Evolutionary conservation across 2,888 invertebrate genomes (phyloP).

Genomic region (Melinaea marsaeus): DNA sequence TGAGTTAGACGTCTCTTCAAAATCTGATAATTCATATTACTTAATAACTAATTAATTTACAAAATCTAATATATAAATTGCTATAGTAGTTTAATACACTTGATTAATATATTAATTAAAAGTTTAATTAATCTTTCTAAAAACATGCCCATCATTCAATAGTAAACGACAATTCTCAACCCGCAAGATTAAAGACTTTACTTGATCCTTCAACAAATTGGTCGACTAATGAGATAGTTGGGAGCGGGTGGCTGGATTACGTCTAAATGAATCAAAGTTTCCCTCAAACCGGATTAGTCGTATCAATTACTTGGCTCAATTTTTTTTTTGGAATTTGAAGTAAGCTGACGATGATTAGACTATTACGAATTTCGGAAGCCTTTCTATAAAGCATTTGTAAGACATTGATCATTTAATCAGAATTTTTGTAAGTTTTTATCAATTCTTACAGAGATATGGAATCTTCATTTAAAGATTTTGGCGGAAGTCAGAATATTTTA

Average conservation of each 20-base stretch:
- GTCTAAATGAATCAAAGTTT: constrained; percentile 66
- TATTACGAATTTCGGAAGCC: too few relatives aligned
- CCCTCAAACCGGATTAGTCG: constrained; percentile 39
- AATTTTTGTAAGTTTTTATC: too few relatives aligned
- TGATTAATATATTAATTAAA: not conserved
- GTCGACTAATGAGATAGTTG: constrained; percentile 69
- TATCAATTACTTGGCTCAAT: constrained; percentile 50
- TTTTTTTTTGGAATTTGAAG: constrained; percentile 14
- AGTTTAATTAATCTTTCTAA: constrained; percentile 10
- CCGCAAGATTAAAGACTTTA: constrained; percentile 62
- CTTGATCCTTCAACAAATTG: constrained; percentile 67
- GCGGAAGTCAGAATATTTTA: too few relatives aligned
- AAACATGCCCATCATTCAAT: constrained; percentile 10
- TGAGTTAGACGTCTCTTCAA: too few relatives aligned
- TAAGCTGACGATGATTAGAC: not conserved
- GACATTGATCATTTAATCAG: too few relatives aligned
- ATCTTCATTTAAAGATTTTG: too few relatives aligned
- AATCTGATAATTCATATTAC: too few relatives aligned
- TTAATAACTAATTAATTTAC: too few relatives aligned
- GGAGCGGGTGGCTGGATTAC: constrained; percentile 57
- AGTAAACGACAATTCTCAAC: constrained; percentile 43
- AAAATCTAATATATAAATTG: too few relatives aligned
- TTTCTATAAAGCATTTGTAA: too few relatives aligned
- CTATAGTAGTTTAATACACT: too few relatives aligned
- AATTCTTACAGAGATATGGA: too few relatives aligned